phyloP scores from a whole-genome alignment of 1,140 invertebrate species.

The Samia ricini region DNA sequence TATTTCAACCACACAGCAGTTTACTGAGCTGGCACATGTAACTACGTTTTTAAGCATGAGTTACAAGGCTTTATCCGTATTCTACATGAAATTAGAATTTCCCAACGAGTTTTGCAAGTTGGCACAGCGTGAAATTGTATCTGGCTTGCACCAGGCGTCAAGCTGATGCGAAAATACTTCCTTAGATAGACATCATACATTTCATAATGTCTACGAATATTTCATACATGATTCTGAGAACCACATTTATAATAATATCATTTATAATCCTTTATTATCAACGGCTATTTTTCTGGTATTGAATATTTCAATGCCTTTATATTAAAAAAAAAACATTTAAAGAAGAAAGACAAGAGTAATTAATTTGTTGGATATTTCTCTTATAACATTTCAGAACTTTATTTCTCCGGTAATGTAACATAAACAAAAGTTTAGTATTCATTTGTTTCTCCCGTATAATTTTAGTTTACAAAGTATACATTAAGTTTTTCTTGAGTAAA shows the following conservation, averaged over 20 bases:
- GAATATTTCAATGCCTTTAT: too few relatives aligned
- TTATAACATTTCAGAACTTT: too few relatives aligned
- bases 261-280: neutral
- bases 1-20: neutral
- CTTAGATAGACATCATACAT: conserved; percentile 60
- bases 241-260: neutral
- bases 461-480: too few relatives aligned
- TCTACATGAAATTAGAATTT: conserved; percentile 67
- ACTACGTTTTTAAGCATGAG: conserved; percentile 33
- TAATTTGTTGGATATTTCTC: too few relatives aligned
- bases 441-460: too few relatives aligned
- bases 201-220: conserved; percentile 33
- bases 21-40: conserved; percentile 18
- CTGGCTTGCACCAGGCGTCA: conserved; percentile 57
- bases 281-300: too few relatives aligned
- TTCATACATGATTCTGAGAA: conserved; percentile 3
- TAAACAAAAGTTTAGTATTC: too few relatives aligned
- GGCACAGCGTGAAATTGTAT: conserved; percentile 71
- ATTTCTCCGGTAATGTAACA: too few relatives aligned
- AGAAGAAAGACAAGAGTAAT: too few relatives aligned
- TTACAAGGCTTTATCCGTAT: conserved; percentile 38
- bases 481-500: too few relatives aligned
- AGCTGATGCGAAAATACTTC: conserved; percentile 58
- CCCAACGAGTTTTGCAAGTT: conserved; percentile 65
- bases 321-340: too few relatives aligned